Evolutionary conservation across 2,888 invertebrate genomes (phyloP).

Genomic region (Clepsis dumicolana): DNA sequence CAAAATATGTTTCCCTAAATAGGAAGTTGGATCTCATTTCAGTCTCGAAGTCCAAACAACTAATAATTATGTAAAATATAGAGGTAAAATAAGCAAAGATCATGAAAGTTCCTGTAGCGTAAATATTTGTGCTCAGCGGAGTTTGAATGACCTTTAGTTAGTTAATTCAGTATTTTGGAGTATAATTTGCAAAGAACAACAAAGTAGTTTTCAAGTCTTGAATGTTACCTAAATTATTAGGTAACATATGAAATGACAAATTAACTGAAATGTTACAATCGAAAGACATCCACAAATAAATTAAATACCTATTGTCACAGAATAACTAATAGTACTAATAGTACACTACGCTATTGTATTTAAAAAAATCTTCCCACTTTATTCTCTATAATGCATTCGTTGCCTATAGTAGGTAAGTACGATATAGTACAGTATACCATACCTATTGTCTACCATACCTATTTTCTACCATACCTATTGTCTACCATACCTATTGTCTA

Average conservation of each 20-base stretch:
- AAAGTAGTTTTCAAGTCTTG: not conserved
- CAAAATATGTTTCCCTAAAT: slow-evolving; percentile 12
- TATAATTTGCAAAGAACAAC: slow-evolving; percentile 1
- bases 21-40: slow-evolving; percentile 19
- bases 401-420: too few relatives aligned
- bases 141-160: slow-evolving; percentile 9
- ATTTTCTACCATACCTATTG: too few relatives aligned
- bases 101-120: slow-evolving; percentile 25
- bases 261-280: too few relatives aligned
- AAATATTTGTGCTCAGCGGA: slow-evolving; percentile 19
- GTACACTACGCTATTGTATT: too few relatives aligned
- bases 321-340: too few relatives aligned
- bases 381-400: too few relatives aligned
- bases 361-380: too few relatives aligned
- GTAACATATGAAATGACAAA: not conserved
- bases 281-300: too few relatives aligned
- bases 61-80: slow-evolving; percentile 29
- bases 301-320: too few relatives aligned
- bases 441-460: too few relatives aligned
- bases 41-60: slow-evolving; percentile 29
- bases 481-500: too few relatives aligned
- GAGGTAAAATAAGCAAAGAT: slow-evolving; percentile 31
- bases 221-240: not conserved
- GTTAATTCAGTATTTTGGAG: slow-evolving; percentile 11
- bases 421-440: too few relatives aligned